A percentile compares a stretch with the other conserved stretches of the same genome.
phyloP scores from a whole-genome alignment of 2,888 invertebrate species.

The Neuroscelio doddi region DNA sequence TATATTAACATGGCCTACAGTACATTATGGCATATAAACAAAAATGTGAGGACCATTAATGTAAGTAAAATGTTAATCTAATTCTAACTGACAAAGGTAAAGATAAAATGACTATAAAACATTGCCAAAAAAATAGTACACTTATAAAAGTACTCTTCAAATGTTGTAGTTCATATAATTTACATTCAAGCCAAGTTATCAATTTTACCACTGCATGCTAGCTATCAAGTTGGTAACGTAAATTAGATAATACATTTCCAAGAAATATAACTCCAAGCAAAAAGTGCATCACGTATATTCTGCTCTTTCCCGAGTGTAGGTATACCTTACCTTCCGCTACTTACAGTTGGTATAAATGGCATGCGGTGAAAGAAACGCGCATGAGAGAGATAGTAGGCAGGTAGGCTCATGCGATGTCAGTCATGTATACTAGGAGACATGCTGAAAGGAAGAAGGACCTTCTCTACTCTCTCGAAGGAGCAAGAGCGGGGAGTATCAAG shows the following conservation, averaged over 20 bases:
- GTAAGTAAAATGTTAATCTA: no score
- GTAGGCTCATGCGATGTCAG: conserved; percentile 48
- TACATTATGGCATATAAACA: no score
- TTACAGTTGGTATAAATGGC: conserved; percentile 23
- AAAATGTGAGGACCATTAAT: no score
- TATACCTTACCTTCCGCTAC: no score
- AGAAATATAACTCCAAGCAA: conserved; percentile 25
- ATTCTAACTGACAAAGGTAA: no score
- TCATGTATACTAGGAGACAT: conserved; percentile 47
- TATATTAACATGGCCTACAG: no score
- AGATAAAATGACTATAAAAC: no score
- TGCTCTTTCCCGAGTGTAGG: not conserved
- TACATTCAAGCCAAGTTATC: conserved; percentile 1
- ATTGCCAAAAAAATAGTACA: no score
- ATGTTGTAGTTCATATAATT: no score
- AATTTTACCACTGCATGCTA: conserved; percentile 9
- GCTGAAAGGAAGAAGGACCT: conserved; percentile 30
- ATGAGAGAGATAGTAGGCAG: not conserved
- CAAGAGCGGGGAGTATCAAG: conserved; percentile 62
- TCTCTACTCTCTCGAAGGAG: conserved; percentile 39
- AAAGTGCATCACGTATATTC: conserved; percentile 22
- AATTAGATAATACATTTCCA: conserved; percentile 28
- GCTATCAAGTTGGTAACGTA: conserved; percentile 25
- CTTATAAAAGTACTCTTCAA: not conserved
- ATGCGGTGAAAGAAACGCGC: conserved; percentile 19